Evolutionary conservation across 1,140 invertebrate species (phyloP), one percentile per base, ranked within the genome.

Genomic region (Tribolium castaneum): DNA sequence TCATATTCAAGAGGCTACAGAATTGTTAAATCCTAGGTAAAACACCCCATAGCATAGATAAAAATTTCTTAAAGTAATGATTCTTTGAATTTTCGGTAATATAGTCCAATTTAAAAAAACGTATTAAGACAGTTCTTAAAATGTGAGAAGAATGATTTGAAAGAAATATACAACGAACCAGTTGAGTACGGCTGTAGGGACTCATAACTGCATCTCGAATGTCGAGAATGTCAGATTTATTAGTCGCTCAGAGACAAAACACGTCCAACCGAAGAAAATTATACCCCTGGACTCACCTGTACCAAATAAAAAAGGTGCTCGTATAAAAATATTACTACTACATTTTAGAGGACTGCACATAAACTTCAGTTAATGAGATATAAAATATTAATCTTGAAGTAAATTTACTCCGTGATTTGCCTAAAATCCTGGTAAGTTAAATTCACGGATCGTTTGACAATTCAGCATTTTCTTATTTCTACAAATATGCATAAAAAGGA

Each of bases 151-250:
- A 66, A 12, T 66, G 59, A 66, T 66, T 35, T 30, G 45, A 52
- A 73, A 50, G 52, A 73, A 51, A 73, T 72, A 73, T 73, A 73
- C 13, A 73, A 73, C 71, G 45, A 73, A 73, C 71, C 71, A 73
- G 71, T 34, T 73, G 49, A 51, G 49, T 54, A 54, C 71, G 71
- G 12, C 52, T 51, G 30, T 54, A 52, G 71, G 71, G 71, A 73
- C 12, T 73, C 71, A 73, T 73, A 73, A 73, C 71, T 73, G 71
- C 71, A 73, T 73, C 71, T 73, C 45, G 19, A 25, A 34, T 30
- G 71, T 73, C 71, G 52, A 10, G 50, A 19, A 35, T 73, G 71
- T 73, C 71, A 73, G 71, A 73, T 73, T 73, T 73, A 73, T 73
- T 73, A 49, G 70, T 72, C 70, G 50, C 70, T 25, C 39, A 50